These are phyloP conservation scores for Novumbra hubbsi DNA, from an alignment of 2,797 vertebrate genomes.

Conservation along the genomic window DNA sequence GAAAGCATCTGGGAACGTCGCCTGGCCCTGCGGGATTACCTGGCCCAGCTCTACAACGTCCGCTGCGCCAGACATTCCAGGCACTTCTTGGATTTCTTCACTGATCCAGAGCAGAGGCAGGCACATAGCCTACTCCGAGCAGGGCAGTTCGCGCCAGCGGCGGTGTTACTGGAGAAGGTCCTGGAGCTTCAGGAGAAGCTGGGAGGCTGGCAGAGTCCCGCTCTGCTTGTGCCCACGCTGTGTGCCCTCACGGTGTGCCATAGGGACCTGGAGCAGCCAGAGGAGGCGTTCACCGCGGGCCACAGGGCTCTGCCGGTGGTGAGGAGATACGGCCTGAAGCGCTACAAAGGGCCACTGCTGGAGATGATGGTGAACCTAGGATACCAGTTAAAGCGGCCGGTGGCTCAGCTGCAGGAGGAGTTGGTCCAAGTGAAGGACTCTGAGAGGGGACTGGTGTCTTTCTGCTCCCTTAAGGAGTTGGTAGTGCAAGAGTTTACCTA, in stretches of 20 bases:
- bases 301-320: constrained; percentile 76
- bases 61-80: constrained; percentile 76
- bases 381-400: constrained; percentile 81
- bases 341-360: constrained; percentile 78
- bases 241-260: constrained; percentile 83
- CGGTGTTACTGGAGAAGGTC: constrained; percentile 68
- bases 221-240: constrained; percentile 74
- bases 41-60: constrained; percentile 74
- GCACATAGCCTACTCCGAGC: constrained; percentile 82
- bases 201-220: constrained; percentile 64
- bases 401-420: constrained; percentile 81
- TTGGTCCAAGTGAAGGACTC: constrained; percentile 72
- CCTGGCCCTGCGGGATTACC: constrained; percentile 83
- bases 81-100: constrained; percentile 80
- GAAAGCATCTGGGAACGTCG: constrained; percentile 81
- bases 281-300: constrained; percentile 74
- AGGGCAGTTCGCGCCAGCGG: constrained; percentile 79
- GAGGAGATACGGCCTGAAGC: constrained; percentile 61
- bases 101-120: constrained; percentile 73
- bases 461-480: constrained; percentile 84
- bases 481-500: constrained; percentile 80
- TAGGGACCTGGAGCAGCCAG: constrained; percentile 79
- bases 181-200: constrained; percentile 85
- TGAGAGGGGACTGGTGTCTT: constrained; percentile 56
- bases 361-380: constrained; percentile 83